These are phyloP conservation scores for Ophonus ardosiacus DNA, from an alignment of 2,888 invertebrate genomes.

Conservation along the genomic window DNA sequence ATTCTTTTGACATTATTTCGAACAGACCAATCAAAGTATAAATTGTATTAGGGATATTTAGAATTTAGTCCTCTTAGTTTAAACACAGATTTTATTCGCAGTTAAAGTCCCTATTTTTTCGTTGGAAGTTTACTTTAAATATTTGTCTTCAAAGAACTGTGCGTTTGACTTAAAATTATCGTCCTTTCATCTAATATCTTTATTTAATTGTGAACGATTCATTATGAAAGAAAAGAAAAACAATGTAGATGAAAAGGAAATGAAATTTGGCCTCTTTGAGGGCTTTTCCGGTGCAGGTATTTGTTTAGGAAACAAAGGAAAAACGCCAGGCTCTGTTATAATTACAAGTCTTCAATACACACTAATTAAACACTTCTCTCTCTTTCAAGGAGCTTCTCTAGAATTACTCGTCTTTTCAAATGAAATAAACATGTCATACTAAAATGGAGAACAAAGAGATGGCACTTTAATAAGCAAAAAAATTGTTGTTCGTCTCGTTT, in stretches of 20 bases:
- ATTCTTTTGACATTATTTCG: too few species aligned
- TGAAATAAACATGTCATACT: neutral
- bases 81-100: too few species aligned
- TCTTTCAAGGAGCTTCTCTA: neutral
- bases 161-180: neutral
- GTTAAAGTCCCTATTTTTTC: too few species aligned
- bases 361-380: neutral
- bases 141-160: neutral
- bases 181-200: neutral
- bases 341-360: neutral
- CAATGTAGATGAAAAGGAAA: neutral
- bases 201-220: neutral
- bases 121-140: too few species aligned
- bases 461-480: neutral
- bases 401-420: neutral
- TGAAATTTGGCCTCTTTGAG: neutral
- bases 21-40: too few species aligned
- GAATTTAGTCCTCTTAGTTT: too few species aligned
- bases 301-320: conserved; percentile 17
- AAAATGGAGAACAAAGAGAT: neutral
- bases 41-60: too few species aligned
- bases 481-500: too few species aligned
- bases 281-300: neutral
- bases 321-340: neutral
- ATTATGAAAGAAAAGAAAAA: neutral